Evolutionary conservation across 2,888 invertebrate genomes (phyloP).

Genomic region (Noctua comes): DNA sequence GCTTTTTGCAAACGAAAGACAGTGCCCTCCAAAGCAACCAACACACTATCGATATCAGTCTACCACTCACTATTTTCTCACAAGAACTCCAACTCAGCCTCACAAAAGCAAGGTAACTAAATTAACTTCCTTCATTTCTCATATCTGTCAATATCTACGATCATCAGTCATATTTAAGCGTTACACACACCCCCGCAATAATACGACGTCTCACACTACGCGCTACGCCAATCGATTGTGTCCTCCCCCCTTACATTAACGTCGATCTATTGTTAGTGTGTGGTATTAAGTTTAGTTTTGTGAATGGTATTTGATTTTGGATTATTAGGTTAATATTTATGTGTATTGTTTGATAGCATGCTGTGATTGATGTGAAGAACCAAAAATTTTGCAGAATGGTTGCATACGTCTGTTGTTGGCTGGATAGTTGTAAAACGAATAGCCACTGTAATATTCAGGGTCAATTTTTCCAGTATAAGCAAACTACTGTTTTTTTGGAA

Average conservation of each 20-base stretch:
- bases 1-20: no score
- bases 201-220: conserved; percentile 33
- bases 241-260: conserved; percentile 49
- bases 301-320: conserved; percentile 35
- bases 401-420: neutral
- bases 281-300: conserved; percentile 19
- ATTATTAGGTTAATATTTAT: conserved; percentile 25
- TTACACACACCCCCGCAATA: conserved; percentile 62
- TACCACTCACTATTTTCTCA: neutral
- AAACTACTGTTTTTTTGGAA: neutral
- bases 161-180: conserved; percentile 54
- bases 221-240: conserved; percentile 47
- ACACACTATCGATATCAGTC: neutral
- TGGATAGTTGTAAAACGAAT: neutral
- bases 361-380: neutral
- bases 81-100: neutral
- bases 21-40: neutral
- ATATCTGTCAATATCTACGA: conserved; percentile 39
- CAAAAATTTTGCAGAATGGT: neutral
- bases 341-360: neutral
- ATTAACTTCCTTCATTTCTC: conserved; percentile 36
- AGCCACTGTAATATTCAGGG: no score
- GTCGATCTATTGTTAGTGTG: conserved; percentile 1
- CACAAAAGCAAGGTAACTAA: conserved; percentile 13
- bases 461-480: neutral